Conservation (phyloP, 2,888 invertebrate genomes). For the Belgica antarctica region DNA sequence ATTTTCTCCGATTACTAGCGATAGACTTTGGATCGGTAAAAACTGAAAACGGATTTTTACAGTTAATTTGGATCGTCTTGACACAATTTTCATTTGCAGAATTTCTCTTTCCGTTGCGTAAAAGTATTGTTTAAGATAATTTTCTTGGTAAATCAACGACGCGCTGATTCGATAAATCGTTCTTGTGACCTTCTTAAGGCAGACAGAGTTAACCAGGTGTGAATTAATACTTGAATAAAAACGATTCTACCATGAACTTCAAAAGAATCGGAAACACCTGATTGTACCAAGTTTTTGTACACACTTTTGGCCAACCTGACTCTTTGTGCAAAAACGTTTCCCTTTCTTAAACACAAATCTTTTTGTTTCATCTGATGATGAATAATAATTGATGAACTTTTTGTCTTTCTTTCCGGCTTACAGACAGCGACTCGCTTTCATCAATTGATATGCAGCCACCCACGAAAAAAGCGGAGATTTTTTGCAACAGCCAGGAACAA, state of each 20-base stretch:
- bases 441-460: background rate
- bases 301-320: no score
- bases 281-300: no score
- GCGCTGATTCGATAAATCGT: no score
- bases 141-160: no score
- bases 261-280: no score
- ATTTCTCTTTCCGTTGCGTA: background rate
- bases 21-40: background rate
- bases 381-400: background rate
- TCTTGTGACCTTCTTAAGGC: no score
- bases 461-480: constrained; percentile 21
- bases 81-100: background rate
- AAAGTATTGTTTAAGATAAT: no score
- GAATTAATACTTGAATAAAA: no score
- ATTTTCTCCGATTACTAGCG: background rate
- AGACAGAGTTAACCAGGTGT: no score
- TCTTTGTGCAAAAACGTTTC: background rate
- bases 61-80: background rate
- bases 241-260: no score
- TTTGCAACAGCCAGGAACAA: constrained; percentile 48
- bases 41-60: background rate
- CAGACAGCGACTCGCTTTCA: constrained; percentile 21
- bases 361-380: background rate
- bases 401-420: no score
- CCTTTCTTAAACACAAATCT: background rate